Conservation (phyloP, 2,888 invertebrate genomes). For the Tachina fera region DNA sequence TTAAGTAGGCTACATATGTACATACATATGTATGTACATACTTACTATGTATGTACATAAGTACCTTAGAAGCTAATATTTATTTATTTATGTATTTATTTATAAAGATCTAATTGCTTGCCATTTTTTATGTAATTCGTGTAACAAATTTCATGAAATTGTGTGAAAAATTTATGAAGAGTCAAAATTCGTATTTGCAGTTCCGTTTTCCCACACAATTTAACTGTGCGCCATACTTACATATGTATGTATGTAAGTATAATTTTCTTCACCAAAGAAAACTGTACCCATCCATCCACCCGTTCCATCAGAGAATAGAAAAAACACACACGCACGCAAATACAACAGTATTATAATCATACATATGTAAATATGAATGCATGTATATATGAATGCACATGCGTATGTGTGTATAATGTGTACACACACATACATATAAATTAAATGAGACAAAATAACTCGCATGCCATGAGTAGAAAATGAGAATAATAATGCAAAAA, state of each 20-base stretch:
- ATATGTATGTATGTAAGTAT: slow-evolving; percentile 30
- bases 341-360: not conserved
- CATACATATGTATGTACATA: not conserved
- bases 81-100: too few relatives aligned
- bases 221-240: not conserved
- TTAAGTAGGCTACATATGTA: not conserved
- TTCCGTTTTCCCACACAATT: too few relatives aligned
- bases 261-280: slow-evolving; percentile 69
- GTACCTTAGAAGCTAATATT: not conserved
- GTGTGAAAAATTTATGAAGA: too few relatives aligned
- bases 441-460: slow-evolving; percentile 52
- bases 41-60: not conserved
- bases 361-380: not conserved
- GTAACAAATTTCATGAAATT: too few relatives aligned
- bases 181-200: too few relatives aligned
- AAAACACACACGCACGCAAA: slow-evolving; percentile 22
- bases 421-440: not conserved
- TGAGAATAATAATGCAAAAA: slow-evolving; percentile 28
- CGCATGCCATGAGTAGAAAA: slow-evolving; percentile 48
- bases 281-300: slow-evolving; percentile 72
- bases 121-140: not conserved
- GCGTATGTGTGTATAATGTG: not conserved
- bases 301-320: slow-evolving; percentile 35
- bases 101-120: not conserved
- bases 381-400: not conserved